A percentile compares a stretch with the other conserved stretches of the same genome.
phyloP scores from a whole-genome alignment of 2,113 vertebrate genomes.

The Antennarius striatus region DNA sequence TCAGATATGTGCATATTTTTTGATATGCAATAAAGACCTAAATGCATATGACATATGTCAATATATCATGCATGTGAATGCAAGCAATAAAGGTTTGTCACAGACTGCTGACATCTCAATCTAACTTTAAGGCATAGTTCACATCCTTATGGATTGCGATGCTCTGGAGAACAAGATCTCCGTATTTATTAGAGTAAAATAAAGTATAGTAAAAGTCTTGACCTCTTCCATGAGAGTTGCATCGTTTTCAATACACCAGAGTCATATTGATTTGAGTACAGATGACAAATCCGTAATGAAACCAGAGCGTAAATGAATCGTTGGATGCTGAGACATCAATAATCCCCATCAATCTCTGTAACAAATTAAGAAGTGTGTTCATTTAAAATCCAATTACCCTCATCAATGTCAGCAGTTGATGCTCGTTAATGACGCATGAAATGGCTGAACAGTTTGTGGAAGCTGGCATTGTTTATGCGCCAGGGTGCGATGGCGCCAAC shows the following conservation, averaged over 20 bases:
- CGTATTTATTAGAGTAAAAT: neutral
- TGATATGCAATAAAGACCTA: too few species aligned
- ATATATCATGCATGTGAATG: too few species aligned
- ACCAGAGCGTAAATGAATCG: constrained; percentile 1
- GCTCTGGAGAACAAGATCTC: too few species aligned
- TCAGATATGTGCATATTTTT: too few species aligned
- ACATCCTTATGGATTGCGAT: too few species aligned
- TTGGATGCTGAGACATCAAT: constrained; percentile 23
- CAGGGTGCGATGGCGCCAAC: neutral
- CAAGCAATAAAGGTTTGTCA: too few species aligned
- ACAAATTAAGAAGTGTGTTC: constrained; percentile 65
- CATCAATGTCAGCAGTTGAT: constrained; percentile 64
- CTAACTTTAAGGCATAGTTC: too few species aligned
- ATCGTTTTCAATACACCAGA: constrained; percentile 1
- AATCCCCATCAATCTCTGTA: constrained; percentile 61
- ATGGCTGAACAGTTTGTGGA: constrained; percentile 36
- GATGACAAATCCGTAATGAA: neutral
- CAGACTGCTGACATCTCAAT: too few species aligned
- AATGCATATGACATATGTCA: too few species aligned
- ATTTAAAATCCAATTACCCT: constrained; percentile 74
- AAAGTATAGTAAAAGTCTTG: neutral
- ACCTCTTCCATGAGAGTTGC: neutral
- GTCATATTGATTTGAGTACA: constrained; percentile 21
- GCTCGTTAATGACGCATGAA: constrained; percentile 69
- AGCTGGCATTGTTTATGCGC: neutral